Evolutionary conservation across 2,888 invertebrate genomes (phyloP), one percentile per base, ranked within the genome.

Genomic region (Drosophila basisetae): DNA sequence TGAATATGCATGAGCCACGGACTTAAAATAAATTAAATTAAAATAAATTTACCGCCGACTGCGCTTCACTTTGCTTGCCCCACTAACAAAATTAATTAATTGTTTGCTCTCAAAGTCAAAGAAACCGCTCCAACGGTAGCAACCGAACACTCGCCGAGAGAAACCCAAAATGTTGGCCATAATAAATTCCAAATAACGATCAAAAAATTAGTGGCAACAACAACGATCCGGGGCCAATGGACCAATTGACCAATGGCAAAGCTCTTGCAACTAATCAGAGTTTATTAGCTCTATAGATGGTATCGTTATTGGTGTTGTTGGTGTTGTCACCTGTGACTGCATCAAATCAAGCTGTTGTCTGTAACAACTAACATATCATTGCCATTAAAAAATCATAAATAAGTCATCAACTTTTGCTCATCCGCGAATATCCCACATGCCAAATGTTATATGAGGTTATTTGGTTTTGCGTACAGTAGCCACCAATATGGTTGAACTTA

Each of bases 11-110:
- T 88, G 76, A 71, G 37, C 35, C 25, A 22, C 16, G 13, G 55
- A 67, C 76, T 75, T 82, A 61, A 82, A 78, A 78, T 82, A 79
- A 85, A 86, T 89, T 87, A 78, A 83, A 88, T 83, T 84, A 73
- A 84, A 87, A 82, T 89, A 82, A 87, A 85, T 84, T 80, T 61
- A 64, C 82, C 82, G 75, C 74, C 82, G 68, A 77, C 71, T 58
- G 66, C 39, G 71, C 47, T 50, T 43, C 71, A 11, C 63, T 66
- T 67, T 43, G 31, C 31, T 7, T 25, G 43, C 58, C 41, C 41
- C 71, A 61, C 85, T 75, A 77, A 88, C 79, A 77, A 86, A 89
- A 82, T 88, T 84, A 84, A 90, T 91, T 91, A 88, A 91, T 91
- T 90, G 84, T 80, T 88, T 83, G 77, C 68, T 80, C 79, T 76